Evolutionary conservation across 2,888 invertebrate species (phyloP), one percentile per base, ranked within the genome.

Genomic region (Conomelus anceps): DNA sequence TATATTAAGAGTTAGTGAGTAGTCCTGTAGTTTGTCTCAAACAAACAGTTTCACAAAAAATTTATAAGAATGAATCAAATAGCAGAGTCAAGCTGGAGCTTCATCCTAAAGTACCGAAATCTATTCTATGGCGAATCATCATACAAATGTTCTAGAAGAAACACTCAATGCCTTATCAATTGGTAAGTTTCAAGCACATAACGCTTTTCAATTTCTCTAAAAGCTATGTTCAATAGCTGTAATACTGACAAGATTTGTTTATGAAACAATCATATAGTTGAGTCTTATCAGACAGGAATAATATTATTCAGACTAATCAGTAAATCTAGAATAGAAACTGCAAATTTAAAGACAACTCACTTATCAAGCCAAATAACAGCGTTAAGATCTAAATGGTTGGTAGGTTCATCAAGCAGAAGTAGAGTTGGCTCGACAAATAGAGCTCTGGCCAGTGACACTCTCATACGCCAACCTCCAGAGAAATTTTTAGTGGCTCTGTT

Each of bases 341-440:
- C 22, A 29, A 88, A 20, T 23, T 23, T 20, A 85, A 89, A 41
- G 6, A 24, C 22, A 22, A 94, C 96, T 95, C 94, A 98, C 97
- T 99, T 99, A 93, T 99, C 99, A 89, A 99, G 95, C 99, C 99
- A 99, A 95, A 99, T 99, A 88, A 99, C 99, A 91, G 99, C 99
- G 93, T 99, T 99, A 90, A 99, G 95, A 95, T 92, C 92, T 23
- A 92, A 90, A 93, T 96, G 96, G 92, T 96, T 96, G 9, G 96
- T 96, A 29, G 96, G 96, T 93, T 96, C 96, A 92, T 96, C 96
- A 88, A 96, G 93, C 92, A 96, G 93, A 84, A 96, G 92, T 22
- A 96, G 93, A 0, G 96, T 96, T 0, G 96, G 96, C 92, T 96
- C 96, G 88, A 96, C 92, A 92, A 95, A 96, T 84, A 96, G 93